Evolutionary conservation across 2,797 vertebrate genomes (phyloP).

Genomic region (Syncerus caffer): DNA sequence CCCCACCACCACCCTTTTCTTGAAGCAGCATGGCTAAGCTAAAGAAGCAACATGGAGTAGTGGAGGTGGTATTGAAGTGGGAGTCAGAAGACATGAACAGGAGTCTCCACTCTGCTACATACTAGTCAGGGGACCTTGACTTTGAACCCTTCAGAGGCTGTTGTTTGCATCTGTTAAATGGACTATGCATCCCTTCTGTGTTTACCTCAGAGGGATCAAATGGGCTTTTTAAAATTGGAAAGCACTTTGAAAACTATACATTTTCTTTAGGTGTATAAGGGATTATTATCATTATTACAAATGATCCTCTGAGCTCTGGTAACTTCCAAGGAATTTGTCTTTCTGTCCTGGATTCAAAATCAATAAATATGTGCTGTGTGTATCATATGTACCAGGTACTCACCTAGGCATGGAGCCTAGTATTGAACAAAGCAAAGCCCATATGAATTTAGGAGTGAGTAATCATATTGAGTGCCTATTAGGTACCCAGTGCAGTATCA

Average conservation of each 20-base stretch:
- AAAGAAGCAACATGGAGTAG: background rate
- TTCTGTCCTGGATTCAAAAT: background rate
- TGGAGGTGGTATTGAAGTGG: background rate
- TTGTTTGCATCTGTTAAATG: background rate
- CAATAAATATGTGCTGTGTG: background rate
- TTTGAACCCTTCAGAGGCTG: background rate
- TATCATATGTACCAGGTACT: background rate
- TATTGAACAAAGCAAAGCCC: conserved; percentile 2
- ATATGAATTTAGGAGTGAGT: background rate
- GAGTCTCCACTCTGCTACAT: background rate
- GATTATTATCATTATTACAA: background rate
- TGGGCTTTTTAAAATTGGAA: background rate
- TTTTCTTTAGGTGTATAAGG: conserved; percentile 3
- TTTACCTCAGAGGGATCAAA: background rate
- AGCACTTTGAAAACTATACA: background rate
- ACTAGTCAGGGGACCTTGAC: background rate
- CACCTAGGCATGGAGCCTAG: background rate
- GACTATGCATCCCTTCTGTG: background rate
- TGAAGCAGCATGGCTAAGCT: background rate
- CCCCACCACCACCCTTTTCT: background rate
- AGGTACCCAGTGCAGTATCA: background rate
- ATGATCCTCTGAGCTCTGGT: background rate
- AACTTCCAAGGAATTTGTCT: conserved; percentile 28
- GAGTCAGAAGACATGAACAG: background rate
- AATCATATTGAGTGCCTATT: background rate